Evolutionary conservation across 1,140 invertebrate genomes (phyloP).

Genomic region (Dreissena polymorpha): DNA sequence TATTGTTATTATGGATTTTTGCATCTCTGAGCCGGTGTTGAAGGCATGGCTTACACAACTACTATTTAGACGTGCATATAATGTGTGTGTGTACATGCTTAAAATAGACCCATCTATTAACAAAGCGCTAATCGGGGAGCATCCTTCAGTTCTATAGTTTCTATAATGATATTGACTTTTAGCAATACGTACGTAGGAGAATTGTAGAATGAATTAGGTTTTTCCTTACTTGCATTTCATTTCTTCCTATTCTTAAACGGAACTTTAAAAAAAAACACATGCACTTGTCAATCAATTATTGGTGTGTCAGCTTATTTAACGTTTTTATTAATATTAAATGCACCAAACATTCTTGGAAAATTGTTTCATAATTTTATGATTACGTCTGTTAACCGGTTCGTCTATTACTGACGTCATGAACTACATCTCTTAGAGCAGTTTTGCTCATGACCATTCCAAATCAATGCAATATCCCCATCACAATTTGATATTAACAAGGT

Average conservation of each 20-base stretch:
- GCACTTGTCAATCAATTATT: background rate
- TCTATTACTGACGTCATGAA: background rate
- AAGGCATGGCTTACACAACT: too few species aligned
- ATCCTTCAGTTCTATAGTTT: too few species aligned
- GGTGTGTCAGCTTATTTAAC: background rate
- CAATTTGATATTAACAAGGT: too few species aligned
- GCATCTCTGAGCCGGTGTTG: too few species aligned
- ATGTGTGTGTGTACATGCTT: too few species aligned
- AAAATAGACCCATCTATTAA: too few species aligned
- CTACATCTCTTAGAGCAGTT: slow-evolving; percentile 7
- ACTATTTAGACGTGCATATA: too few species aligned
- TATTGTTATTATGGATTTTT: too few species aligned
- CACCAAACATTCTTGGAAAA: background rate
- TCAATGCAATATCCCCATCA: background rate
- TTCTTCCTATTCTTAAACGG: background rate
- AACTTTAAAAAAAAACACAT: background rate
- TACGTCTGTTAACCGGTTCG: background rate
- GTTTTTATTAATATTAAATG: background rate
- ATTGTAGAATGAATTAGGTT: too few species aligned
- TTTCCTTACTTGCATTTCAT: background rate
- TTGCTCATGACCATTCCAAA: background rate
- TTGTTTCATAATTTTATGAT: background rate
- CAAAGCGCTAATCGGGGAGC: too few species aligned
- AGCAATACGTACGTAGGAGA: too few species aligned
- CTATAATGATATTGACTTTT: too few species aligned